These are phyloP conservation scores for Stenchaetothrips biformis DNA, from an alignment of 2,888 invertebrate genomes.

Conservation along the genomic window DNA sequence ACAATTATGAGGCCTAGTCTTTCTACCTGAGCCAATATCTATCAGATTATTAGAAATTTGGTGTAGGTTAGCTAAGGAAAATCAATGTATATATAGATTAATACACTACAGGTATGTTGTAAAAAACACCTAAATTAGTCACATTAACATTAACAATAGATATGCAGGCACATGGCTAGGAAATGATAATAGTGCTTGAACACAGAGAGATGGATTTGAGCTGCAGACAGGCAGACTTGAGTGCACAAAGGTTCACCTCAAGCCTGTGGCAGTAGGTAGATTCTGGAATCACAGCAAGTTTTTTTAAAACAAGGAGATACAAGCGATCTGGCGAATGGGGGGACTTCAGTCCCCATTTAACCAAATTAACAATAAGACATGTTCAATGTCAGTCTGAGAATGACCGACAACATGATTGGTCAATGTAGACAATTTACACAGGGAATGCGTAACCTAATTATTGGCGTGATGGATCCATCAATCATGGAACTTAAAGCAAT, in stretches of 20 bases:
- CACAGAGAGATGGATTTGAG: neutral
- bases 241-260: neutral
- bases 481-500: too few relatives aligned
- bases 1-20: too few relatives aligned
- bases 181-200: neutral
- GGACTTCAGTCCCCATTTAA: too few relatives aligned
- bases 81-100: neutral
- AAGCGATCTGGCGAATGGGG: too few relatives aligned
- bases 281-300: neutral
- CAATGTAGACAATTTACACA: too few relatives aligned
- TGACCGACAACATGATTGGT: too few relatives aligned
- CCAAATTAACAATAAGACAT: neutral
- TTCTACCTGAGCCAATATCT: too few relatives aligned
- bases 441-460: too few relatives aligned
- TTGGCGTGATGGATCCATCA: too few relatives aligned
- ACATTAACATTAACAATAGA: neutral
- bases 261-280: neutral
- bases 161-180: neutral
- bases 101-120: neutral
- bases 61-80: too few relatives aligned
- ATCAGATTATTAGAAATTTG: neutral
- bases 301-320: too few relatives aligned
- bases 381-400: neutral
- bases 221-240: too few relatives aligned
- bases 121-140: neutral